Base-by-base conservation (phyloP, 2,797 vertebrate genomes). In the Amphiprion clarkii region DNA sequence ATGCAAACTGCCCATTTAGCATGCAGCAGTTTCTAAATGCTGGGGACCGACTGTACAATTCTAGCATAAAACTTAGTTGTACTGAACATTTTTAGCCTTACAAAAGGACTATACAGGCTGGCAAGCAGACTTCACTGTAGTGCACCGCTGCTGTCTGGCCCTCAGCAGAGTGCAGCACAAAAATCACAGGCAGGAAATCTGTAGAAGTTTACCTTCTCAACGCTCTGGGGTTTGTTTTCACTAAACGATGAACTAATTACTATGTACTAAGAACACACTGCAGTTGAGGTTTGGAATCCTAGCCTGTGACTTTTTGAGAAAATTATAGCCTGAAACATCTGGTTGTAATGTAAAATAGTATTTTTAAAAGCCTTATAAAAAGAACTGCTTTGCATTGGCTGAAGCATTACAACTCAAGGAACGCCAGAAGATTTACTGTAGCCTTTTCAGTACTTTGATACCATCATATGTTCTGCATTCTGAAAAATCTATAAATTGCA, bases 241-340 rank as follows among this genome's bases (percentile, higher is more conserved):
- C 89, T 91, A 87, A 94, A 93, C 55, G 79, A 92, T 89, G 82
- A 77, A 90, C 93, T 95, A 95, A 96, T 95, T 94, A 93, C 95
- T 88, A 94, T 87, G 92, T 94, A 90, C 90, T 74, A 73, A 90
- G 83, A 92, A 89, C 90, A 90, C 87, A 82, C 83, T 86, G 89
- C 87, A 87, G 61, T 93, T 94, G 88, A 91, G 94, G 94, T 95
- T 95, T 94, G 90, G 92, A 92, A 85, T 88, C 75, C 48, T 13
- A 82, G 87, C 83, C 86, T 83, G 81, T 6, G 76, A 92, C 89
- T 91, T 92, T 89, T 87, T 75, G 89, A 90, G 93, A 93, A 95
- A 94, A 95, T 95, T 93, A 95, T 83, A 95, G 93, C 83, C 82
- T 74, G 6, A 87, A 82, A 94, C 94, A 95, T 95, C 94, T 96